These are phyloP conservation scores for Ophion ventricosus DNA, from an alignment of 2,888 invertebrate genomes.

Conservation along the genomic window DNA sequence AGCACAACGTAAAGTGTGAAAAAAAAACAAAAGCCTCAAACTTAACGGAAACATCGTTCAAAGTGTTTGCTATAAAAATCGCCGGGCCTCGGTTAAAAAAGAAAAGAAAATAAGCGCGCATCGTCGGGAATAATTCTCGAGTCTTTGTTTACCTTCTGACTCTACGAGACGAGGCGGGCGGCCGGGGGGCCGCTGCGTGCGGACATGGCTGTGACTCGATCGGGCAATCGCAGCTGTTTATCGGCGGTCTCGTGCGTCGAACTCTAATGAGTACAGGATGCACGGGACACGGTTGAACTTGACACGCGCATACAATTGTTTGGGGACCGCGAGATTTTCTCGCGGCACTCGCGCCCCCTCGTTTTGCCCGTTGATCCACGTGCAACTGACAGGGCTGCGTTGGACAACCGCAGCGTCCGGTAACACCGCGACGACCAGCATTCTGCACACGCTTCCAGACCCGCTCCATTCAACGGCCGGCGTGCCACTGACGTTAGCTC, in stretches of 20 bases:
- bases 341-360: slow-evolving; percentile 72
- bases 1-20: neutral
- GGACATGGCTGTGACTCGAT: slow-evolving; percentile 78
- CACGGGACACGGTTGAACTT: slow-evolving; percentile 81
- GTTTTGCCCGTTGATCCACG: slow-evolving; percentile 80
- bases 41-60: neutral
- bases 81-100: neutral
- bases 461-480: slow-evolving; percentile 82
- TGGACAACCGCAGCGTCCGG: slow-evolving; percentile 79
- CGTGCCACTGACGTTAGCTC: slow-evolving; percentile 77
- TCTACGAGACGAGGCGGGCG: slow-evolving; percentile 67
- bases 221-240: slow-evolving; percentile 78
- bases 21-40: neutral
- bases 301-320: slow-evolving; percentile 80
- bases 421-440: slow-evolving; percentile 78
- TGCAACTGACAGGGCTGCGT: slow-evolving; percentile 80
- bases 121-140: slow-evolving; percentile 1
- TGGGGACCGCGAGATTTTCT: slow-evolving; percentile 78
- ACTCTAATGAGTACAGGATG: slow-evolving; percentile 81
- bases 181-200: slow-evolving; percentile 71
- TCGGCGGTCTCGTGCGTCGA: slow-evolving; percentile 75
- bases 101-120: neutral
- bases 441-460: slow-evolving; percentile 82
- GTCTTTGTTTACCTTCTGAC: slow-evolving; percentile 42
- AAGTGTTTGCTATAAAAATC: neutral